Evolutionary conservation across 2,888 invertebrate species (phyloP), one percentile per base, ranked within the genome.

Genomic region (Anoplius nigerrimus): DNA sequence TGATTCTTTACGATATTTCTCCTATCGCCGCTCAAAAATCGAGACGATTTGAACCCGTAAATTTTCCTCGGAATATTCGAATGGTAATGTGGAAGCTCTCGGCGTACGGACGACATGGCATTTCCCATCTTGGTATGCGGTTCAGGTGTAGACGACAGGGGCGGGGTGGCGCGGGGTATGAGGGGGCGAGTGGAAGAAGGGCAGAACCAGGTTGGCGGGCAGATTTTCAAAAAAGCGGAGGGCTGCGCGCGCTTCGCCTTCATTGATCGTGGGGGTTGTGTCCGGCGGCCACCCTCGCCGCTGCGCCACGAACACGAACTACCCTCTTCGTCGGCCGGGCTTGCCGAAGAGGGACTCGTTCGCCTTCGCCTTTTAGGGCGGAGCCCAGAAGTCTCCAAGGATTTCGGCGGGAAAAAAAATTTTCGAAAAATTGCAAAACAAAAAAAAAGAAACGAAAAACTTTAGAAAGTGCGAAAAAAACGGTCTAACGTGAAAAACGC

Each of bases 191-290:
- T 57, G 66, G 70, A 74, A 73, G 79, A 78, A 78, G 76, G 76
- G 81, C 75, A 80, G 79, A 59, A 75, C 73, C 73, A 82, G 77
- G 86, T 87, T 86, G 87, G 87, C 87, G 87, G 86, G 85, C 75
- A 82, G 82, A 86, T 84, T 86, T 87, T 87, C 86, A 86, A 87
- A 87, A 87, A 87, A 87, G 77, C 83, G 76, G 74, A 79, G 77
- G 80, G 83, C 76, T 87, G 87, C 87, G 87, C 87, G 87, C 87
- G 87, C 87, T 77, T 83, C 82, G 75, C 83, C 86, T 87, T 87
- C 87, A 87, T 87, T 85, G 87, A 87, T 87, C 87, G 87, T 34
- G 72, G 67, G 71, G 81, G 78, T 76, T 75, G 78, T 81, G 79
- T 77, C 81, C 80, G 75, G 73, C 78, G 72, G 78, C 72, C 73